Evolutionary conservation across 2,797 vertebrate species (phyloP), one percentile per base, ranked within the genome.

Genomic region (Falco berigora): DNA sequence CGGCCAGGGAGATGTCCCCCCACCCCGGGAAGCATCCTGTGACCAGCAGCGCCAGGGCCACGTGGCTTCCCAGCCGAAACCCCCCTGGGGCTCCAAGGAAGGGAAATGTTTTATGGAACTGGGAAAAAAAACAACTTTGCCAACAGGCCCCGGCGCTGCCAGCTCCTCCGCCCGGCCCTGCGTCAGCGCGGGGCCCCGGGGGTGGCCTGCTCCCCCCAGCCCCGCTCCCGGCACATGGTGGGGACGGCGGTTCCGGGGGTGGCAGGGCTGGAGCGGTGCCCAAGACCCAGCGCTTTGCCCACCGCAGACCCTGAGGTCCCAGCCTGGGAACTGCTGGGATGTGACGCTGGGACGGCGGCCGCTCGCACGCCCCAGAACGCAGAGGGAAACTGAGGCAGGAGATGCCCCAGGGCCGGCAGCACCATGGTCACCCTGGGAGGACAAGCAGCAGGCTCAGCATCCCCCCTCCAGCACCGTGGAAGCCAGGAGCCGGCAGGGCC

Each of bases 341-440:
- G 52, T 1, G 30, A 58, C 3, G 3, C 1, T 3, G 47, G 55
- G n/a, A 38, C 0, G 0, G 59, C 3, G 19, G 34, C 19, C 19
- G 10, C 50, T 21, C 21, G 11, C 23, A n/a, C 8, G 40, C 32
- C 12, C 14, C 21, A 53, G 49, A 67, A 14, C 2, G 4, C 50
- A 38, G 49, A 84, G 86, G 25, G 66, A 88, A 95, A 92, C 86
- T 74, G 89, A 94, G 76, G 86, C 80, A 86, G 63, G 28, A 68
- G 36, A 28, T 0, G 6, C 24, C 16, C 2, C 2, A 3, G 38
- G 42, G 19, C 38, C 2, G 6, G 69, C 38, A 66, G 50, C 42
- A 67, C 5, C 0, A 0, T 2, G 6, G 13, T 19, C 0, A 0
- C 14, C 36, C 38, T 1, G 27, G 17, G 46, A 80, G 22, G 23